A percentile compares a stretch with the other conserved stretches of the same genome.
Conservation (phyloP, 1,140 invertebrate genomes). For the Platorchestia sp. region DNA sequence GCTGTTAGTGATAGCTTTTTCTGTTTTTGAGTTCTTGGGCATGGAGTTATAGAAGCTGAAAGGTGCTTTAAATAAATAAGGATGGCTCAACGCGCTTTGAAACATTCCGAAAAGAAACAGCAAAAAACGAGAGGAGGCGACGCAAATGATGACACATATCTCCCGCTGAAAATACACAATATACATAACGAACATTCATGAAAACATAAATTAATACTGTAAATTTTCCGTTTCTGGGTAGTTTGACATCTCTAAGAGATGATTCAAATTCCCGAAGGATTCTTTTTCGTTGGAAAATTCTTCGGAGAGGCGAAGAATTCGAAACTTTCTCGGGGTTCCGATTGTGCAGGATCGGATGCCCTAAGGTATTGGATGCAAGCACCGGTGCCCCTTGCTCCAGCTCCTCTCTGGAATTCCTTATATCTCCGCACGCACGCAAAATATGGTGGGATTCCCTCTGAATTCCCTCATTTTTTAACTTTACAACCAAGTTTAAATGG, state of each 20-base stretch:
- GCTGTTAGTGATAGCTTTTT: not conserved
- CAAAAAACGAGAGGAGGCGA: not conserved
- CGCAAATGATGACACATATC: not conserved
- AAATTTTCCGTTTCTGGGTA: not conserved
- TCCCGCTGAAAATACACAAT: not conserved
- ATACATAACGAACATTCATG: too few species aligned
- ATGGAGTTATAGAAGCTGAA: too few species aligned
- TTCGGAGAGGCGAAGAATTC: constrained; percentile 10
- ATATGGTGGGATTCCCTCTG: not conserved
- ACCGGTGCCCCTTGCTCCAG: not conserved
- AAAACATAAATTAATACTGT: not conserved
- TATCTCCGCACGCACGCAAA: not conserved
- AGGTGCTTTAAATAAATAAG: too few species aligned
- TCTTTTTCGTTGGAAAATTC: not conserved
- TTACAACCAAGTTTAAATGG: not conserved
- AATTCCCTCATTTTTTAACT: not conserved
- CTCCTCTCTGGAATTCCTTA: not conserved
- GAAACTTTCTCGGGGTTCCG: not conserved
- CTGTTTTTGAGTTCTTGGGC: not conserved
- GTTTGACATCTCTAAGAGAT: not conserved
- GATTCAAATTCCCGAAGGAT: not conserved
- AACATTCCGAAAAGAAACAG: too few species aligned
- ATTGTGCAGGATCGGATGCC: not conserved
- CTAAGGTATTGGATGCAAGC: constrained; percentile 20
- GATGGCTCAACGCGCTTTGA: too few species aligned